These are phyloP conservation scores for Gallinago undulata DNA, from an alignment of 2,113 vertebrate species.

Conservation along the genomic window DNA sequence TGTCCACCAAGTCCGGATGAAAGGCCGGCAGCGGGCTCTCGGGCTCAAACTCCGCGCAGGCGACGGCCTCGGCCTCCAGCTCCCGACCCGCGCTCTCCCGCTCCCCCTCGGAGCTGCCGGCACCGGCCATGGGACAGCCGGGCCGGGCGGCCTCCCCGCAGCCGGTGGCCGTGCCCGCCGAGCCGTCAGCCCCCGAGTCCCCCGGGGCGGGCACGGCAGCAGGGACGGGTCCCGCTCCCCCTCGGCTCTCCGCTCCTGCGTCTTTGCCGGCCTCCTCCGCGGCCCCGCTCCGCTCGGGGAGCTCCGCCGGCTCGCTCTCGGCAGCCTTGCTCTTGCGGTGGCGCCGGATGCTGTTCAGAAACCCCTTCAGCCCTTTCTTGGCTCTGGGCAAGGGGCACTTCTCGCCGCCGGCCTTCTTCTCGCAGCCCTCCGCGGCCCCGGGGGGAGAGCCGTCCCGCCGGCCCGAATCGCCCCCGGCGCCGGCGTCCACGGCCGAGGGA, in stretches of 20 bases:
- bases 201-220: neutral
- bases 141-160: neutral
- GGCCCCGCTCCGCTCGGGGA: constrained; percentile 3
- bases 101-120: neutral
- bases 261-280: constrained; percentile 53
- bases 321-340: constrained; percentile 84
- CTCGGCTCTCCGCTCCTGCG: neutral
- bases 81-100: neutral
- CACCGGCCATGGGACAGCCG: accelerated
- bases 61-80: constrained; percentile 9
- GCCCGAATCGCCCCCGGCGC: constrained; percentile 14
- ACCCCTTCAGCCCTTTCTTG: constrained; percentile 88
- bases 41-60: constrained; percentile 46
- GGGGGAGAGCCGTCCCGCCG: constrained; percentile 63
- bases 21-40: constrained; percentile 57
- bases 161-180: neutral
- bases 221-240: neutral
- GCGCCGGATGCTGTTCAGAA: constrained; percentile 91
- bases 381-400: constrained; percentile 79
- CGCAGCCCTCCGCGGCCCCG: constrained; percentile 63
- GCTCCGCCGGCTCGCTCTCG: constrained; percentile 77
- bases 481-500: constrained; percentile 45
- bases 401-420: constrained; percentile 76
- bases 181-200: neutral
- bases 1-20: constrained; percentile 53